Percentiles rank a stretch among this genome's conserved stretches.
These are phyloP conservation scores for Sebastes dallii DNA, from an alignment of 2,797 vertebrate species.

Conservation along the genomic window DNA sequence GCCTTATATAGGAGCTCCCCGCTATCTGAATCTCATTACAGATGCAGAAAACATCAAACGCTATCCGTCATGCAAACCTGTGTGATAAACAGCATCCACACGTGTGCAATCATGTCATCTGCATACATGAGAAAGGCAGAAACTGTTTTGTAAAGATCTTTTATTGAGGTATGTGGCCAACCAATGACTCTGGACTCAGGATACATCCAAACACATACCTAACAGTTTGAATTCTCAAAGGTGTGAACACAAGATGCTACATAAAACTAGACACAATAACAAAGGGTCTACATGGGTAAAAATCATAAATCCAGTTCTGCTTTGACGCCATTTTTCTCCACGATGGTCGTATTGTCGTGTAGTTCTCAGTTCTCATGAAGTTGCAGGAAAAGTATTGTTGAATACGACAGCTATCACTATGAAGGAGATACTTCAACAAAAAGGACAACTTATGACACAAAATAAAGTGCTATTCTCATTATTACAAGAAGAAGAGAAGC, in stretches of 20 bases:
- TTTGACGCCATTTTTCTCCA: neutral
- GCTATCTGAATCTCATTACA: constrained; percentile 12
- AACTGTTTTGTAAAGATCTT: constrained; percentile 53
- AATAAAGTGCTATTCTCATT: constrained; percentile 53
- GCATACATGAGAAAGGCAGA: neutral
- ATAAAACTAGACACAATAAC: constrained; percentile 20
- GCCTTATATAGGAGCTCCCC: neutral
- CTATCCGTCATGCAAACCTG: neutral
- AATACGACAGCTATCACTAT: constrained; percentile 2
- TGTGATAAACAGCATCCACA: neutral
- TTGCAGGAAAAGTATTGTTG: constrained; percentile 8
- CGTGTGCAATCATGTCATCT: neutral
- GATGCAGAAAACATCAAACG: constrained; percentile 15
- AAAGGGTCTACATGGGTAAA: constrained; percentile 18
- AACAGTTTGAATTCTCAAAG: constrained; percentile 34
- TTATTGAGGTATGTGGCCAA: constrained; percentile 70
- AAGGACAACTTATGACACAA: constrained; percentile 28
- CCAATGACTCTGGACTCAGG: constrained; percentile 32
- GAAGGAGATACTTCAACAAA: constrained; percentile 13
- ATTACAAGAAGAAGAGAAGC: constrained; percentile 23
- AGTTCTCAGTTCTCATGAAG: neutral
- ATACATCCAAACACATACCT: constrained; percentile 51
- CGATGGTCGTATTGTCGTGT: neutral
- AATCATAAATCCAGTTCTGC: constrained; percentile 51
- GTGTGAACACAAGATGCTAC: constrained; percentile 39